phyloP scores from a whole-genome alignment of 2,113 vertebrate genomes.

The Aegotheles bennettii region DNA sequence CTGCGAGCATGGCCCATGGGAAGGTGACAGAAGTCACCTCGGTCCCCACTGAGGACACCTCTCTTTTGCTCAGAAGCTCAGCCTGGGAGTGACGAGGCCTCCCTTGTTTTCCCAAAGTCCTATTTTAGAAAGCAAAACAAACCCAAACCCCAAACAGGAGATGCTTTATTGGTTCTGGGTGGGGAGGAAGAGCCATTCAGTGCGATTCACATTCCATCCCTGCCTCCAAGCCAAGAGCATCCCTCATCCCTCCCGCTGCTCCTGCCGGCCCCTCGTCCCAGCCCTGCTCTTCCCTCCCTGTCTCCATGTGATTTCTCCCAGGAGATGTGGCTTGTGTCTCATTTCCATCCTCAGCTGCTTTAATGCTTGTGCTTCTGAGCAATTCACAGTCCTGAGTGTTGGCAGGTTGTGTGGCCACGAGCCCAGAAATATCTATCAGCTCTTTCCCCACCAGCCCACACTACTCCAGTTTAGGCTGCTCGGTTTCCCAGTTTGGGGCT shows the following conservation, averaged over 20 bases:
- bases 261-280: fast-evolving
- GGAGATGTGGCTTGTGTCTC: neutral
- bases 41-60: fast-evolving
- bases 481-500: neutral
- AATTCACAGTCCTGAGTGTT: neutral
- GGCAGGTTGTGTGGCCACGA: neutral
- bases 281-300: neutral
- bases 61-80: neutral
- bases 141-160: neutral
- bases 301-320: fast-evolving
- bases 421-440: neutral
- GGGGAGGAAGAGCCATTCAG: neutral
- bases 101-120: neutral
- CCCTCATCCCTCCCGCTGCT: neutral
- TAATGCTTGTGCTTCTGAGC: fast-evolving
- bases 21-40: neutral
- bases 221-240: neutral
- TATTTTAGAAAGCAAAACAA: neutral
- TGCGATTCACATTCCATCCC: neutral
- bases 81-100: fast-evolving
- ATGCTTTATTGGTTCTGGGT: neutral
- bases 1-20: fast-evolving
- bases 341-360: neutral
- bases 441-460: fast-evolving
- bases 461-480: neutral